Evolutionary conservation across 2,113 vertebrate species (phyloP).

Genomic region (Saimiri boliviensis): DNA sequence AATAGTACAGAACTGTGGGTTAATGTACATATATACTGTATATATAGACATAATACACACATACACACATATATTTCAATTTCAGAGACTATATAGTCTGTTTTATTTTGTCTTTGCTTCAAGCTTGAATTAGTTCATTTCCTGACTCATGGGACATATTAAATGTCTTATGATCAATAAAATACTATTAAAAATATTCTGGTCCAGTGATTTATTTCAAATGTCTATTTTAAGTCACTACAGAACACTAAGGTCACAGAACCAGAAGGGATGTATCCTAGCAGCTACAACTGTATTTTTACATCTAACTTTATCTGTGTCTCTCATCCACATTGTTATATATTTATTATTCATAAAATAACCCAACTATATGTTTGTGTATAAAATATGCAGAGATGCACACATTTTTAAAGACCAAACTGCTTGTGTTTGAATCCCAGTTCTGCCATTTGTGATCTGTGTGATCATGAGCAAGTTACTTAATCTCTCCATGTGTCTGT

Average conservation of each 20-base stretch:
- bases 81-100: slow-evolving; percentile 15
- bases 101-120: slow-evolving; percentile 30
- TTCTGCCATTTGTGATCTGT: not conserved
- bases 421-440: not conserved
- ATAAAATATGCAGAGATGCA: not conserved
- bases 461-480: not conserved
- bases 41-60: too few relatives aligned
- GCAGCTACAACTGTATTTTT: not conserved
- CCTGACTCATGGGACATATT: not conserved
- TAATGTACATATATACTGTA: too few relatives aligned
- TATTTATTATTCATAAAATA: not conserved
- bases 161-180: slow-evolving; percentile 49
- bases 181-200: slow-evolving; percentile 51
- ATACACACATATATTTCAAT: not conserved
- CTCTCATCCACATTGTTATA: not conserved
- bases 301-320: not conserved
- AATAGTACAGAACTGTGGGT: too few relatives aligned
- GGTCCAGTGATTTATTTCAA: slow-evolving; percentile 24
- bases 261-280: not conserved
- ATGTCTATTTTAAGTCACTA: not conserved
- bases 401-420: not conserved
- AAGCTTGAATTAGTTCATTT: slow-evolving; percentile 47
- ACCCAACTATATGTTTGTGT: not conserved
- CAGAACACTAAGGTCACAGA: not conserved
- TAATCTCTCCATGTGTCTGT: not conserved